Evolutionary conservation across 23 tunicate species (phyloP), one percentile per base, ranked within the genome.

Genomic region (Diplosoma virens): DNA sequence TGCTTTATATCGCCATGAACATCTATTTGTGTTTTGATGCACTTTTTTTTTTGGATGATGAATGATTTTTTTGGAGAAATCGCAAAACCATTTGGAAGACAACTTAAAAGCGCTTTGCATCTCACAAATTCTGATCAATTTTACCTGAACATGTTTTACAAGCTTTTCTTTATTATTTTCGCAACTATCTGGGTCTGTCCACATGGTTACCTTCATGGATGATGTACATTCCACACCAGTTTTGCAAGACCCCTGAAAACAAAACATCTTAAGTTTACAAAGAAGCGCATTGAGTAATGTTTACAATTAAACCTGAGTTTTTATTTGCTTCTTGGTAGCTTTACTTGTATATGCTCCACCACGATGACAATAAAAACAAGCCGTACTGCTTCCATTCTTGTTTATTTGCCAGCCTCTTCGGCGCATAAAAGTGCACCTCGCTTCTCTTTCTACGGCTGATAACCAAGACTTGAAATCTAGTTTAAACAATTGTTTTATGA

Each of bases 141-240:
- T 23, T 27, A 70, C 76, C 56, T 70, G 76, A 16, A 70, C 76
- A 11, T 70, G 29, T 24, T 35, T 70, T 6, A 11, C 56, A 11
- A n/a, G 6, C 11, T 65, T 36, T 18, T 65, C 71, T 25, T 26
- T 65, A 36, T 32, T 74, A 28, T 4, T 24, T 74, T n/a, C 32
- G 28, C 2, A 14, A n/a, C 34, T 30, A 4, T 4, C 27, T 46
- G 4, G 22, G 20, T 22, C 23, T 1, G 68, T 30, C 95, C 95
- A 83, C 59, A 65, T 53, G 4, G 79, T 80, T 2, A 90, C 97
- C 75, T 84, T 90, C 79, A 90, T 48, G 1, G 97, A 90, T 0
- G 97, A 66, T 0, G 97, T 90, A 41, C 97, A 90, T 37, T 90
- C 97, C 3, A 90, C 79, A 14, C 97, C 97, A 33, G 83, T 90